Base-by-base conservation (phyloP, 35 echinoderm and acorn worm species). In the Diadema setosum region DNA sequence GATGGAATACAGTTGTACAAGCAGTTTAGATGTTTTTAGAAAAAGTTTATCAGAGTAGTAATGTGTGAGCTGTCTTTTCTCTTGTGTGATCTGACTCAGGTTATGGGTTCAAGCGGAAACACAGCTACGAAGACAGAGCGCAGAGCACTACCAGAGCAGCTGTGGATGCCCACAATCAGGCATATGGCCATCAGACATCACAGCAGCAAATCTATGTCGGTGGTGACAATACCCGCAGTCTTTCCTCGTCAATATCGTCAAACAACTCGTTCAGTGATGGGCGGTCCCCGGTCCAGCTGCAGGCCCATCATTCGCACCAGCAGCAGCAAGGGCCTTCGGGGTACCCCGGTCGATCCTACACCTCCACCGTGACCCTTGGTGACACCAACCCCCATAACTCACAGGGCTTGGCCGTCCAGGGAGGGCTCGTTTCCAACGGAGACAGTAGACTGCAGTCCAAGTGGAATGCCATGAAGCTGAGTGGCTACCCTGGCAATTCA, bases 211-310 rank as follows among this genome's bases (percentile, higher is more conserved):
- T 67, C 25, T 29, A 67, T 34, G 12, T 67, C 30, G 63, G 25
- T 33, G 27, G 61, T 5, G 87, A 65, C 36, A 39, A 44, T 52
- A 70, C 81, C 55, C 58, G 43, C 24, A 46, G 45, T 29, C 11
- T 31, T 46, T 81, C 87, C 39, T 49, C 64, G 8, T 58, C 56
- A 17, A 58, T 90, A 52, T 82, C 87, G 20, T 58, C 75, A 41
- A 90, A 75, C 88, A 90, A 90, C 88, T 90, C 88, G 49, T 82
- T 81, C 58, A 56, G 58, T 17, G 76, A 82, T 82, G 24, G 30
- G 15, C 81, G 56, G 50, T 11, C 36, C 33, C 75, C 58, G 33
- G 57, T 76, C 42, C 41, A 75, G n/a, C 83, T 70, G 59, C 73
- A 78, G 37, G n/a, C n/a, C n/a, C n/a, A n/a, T n/a, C n/a, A n/a